A percentile compares a stretch with the other conserved stretches of the same genome.
phyloP scores from a whole-genome alignment of 2,113 vertebrate genomes.

The Barbus barbus region DNA sequence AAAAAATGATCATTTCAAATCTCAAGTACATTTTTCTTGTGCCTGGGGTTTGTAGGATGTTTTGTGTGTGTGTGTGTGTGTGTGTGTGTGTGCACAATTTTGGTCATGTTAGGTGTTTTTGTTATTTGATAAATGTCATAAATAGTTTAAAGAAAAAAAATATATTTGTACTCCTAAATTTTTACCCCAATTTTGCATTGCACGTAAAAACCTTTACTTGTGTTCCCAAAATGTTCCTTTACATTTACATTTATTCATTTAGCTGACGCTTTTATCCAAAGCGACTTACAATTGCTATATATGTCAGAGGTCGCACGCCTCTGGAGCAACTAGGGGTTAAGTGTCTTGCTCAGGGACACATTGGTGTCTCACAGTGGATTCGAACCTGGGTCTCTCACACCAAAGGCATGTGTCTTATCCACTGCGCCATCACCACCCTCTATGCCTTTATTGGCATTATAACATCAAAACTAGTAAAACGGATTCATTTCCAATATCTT shows the following conservation, averaged over 20 bases:
- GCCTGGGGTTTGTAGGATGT: not conserved
- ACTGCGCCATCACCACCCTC: too few species aligned
- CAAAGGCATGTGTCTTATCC: too few species aligned
- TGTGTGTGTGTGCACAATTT: not conserved
- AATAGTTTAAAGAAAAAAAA: not conserved
- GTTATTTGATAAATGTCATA: not conserved
- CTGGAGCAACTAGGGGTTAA: too few species aligned
- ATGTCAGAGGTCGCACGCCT: too few species aligned
- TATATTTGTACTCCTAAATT: not conserved
- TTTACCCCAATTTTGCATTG: not conserved
- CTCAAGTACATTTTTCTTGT: not conserved
- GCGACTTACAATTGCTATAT: too few species aligned
- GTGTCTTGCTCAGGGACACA: too few species aligned
- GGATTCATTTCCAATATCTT: not conserved
- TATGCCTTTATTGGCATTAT: too few species aligned
- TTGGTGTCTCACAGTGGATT: too few species aligned
- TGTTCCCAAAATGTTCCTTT: not conserved
- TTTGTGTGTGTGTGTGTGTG: too few species aligned
- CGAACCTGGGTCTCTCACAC: too few species aligned
- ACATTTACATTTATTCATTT: too few species aligned
- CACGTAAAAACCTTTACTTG: not conserved
- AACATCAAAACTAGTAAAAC: not conserved
- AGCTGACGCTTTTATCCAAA: too few species aligned
- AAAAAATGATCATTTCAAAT: not conserved
- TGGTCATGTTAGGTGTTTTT: not conserved